Evolutionary conservation across 2,888 invertebrate species (phyloP).

Genomic region (Hydriomena furcata): DNA sequence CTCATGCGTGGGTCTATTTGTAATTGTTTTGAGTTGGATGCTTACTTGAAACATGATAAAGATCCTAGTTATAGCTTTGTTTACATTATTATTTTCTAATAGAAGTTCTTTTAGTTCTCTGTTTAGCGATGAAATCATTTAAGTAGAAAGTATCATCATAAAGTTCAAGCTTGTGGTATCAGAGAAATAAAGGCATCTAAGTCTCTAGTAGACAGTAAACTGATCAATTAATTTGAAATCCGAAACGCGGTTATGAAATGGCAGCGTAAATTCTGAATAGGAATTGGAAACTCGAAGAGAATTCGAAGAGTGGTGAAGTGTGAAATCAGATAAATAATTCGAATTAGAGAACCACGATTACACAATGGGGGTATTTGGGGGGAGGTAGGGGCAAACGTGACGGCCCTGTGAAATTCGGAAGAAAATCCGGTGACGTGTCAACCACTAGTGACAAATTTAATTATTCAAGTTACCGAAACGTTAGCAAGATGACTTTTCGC

Average conservation of each 20-base stretch:
- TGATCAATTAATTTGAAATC: constrained; percentile 30
- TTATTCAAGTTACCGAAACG: constrained; percentile 82
- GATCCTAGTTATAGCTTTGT: too few species aligned
- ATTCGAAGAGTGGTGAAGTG: constrained; percentile 51
- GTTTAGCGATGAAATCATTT: too few species aligned
- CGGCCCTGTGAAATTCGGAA: constrained; percentile 70
- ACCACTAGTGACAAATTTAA: constrained; percentile 81
- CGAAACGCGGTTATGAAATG: constrained; percentile 29
- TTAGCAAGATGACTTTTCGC: constrained; percentile 81
- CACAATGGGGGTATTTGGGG: constrained; percentile 57
- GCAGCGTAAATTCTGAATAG: constrained; percentile 28
- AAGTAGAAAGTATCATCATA: too few species aligned
- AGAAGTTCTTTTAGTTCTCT: too few species aligned
- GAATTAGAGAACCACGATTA: constrained; percentile 76
- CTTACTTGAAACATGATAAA: neutral
- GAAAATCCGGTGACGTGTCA: constrained; percentile 80
- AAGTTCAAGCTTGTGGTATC: too few species aligned
- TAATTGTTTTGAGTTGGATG: neutral
- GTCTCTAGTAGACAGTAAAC: constrained; percentile 7
- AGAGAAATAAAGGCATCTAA: too few species aligned
- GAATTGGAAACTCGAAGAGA: constrained; percentile 45
- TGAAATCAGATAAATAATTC: constrained; percentile 81
- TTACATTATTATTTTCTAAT: too few species aligned
- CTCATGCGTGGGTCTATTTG: neutral
- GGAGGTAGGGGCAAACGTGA: constrained; percentile 64